phyloP scores from a whole-genome alignment of 1,140 invertebrate genomes.

The Meloidogyne floridensis region DNA sequence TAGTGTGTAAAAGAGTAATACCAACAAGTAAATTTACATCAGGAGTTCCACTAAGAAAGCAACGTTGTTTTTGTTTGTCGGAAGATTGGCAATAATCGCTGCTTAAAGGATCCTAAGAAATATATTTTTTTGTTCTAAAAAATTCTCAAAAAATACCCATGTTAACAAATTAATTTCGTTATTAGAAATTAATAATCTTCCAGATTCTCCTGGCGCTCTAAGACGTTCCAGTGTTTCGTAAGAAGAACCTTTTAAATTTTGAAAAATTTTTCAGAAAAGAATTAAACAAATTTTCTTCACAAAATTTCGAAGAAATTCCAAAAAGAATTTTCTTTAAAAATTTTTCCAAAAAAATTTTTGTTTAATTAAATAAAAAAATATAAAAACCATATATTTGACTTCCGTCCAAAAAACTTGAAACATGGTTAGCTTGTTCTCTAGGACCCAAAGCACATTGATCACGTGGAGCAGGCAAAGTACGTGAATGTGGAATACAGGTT shows the following conservation, averaged over 20 bases:
- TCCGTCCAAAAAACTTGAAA: constrained; percentile 83
- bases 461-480: constrained; percentile 57
- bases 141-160: not conserved
- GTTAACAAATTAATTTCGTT: constrained; percentile 29
- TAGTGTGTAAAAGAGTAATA: constrained; percentile 81
- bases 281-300: too few relatives aligned
- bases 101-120: constrained; percentile 37
- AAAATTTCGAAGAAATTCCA: too few relatives aligned
- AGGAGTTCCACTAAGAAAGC: constrained; percentile 71
- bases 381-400: constrained; percentile 79
- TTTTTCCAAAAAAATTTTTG: constrained; percentile 64
- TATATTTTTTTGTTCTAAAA: not conserved
- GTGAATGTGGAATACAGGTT: constrained; percentile 55
- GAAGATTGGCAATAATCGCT: constrained; percentile 37
- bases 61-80: constrained; percentile 43
- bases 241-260: constrained; percentile 39
- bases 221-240: constrained; percentile 30
- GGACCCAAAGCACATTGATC: constrained; percentile 71
- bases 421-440: constrained; percentile 88
- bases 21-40: constrained; percentile 85
- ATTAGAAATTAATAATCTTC: constrained; percentile 32
- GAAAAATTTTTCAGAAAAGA: too few relatives aligned
- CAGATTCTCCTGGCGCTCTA: constrained; percentile 27
- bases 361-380: too few relatives aligned
- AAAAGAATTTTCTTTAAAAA: constrained; percentile 66